These are phyloP conservation scores for Sebastiscus albofasciatus DNA, from an alignment of 2,797 vertebrate genomes.

Conservation along the genomic window DNA sequence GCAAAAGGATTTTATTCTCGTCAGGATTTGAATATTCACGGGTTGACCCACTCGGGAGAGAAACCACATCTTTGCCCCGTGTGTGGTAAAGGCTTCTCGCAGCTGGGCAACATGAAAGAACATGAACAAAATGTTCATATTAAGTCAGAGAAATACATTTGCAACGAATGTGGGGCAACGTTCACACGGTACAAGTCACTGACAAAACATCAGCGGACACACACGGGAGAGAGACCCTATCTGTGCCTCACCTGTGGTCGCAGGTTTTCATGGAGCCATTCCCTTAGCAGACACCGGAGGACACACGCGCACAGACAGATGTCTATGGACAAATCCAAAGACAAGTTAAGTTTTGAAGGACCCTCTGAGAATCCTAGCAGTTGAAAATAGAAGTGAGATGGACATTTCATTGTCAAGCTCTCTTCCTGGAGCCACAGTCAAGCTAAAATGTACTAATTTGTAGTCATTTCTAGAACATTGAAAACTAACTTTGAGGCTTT, in stretches of 20 bases:
- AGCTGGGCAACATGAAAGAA: conserved; percentile 78
- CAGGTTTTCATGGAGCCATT: conserved; percentile 72
- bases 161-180: conserved; percentile 68
- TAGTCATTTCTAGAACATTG: not conserved
- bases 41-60: conserved; percentile 70
- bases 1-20: conserved; percentile 73
- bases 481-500: not conserved
- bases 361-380: conserved; percentile 25
- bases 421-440: not conserved
- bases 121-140: conserved; percentile 76
- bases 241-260: conserved; percentile 54
- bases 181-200: conserved; percentile 72
- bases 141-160: conserved; percentile 66
- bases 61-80: conserved; percentile 75
- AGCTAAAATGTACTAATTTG: not conserved
- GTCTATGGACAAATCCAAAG: conserved; percentile 34
- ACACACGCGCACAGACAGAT: conserved; percentile 63
- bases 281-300: conserved; percentile 70
- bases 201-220: conserved; percentile 70
- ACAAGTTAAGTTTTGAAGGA: conserved; percentile 18
- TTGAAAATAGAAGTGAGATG: not conserved
- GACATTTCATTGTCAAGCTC: not conserved
- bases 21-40: conserved; percentile 65
- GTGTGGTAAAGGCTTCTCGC: conserved; percentile 78
- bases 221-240: conserved; percentile 76